These are phyloP conservation scores for Sebastes steindachneri DNA, from an alignment of 2,797 vertebrate genomes.

Conservation along the genomic window DNA sequence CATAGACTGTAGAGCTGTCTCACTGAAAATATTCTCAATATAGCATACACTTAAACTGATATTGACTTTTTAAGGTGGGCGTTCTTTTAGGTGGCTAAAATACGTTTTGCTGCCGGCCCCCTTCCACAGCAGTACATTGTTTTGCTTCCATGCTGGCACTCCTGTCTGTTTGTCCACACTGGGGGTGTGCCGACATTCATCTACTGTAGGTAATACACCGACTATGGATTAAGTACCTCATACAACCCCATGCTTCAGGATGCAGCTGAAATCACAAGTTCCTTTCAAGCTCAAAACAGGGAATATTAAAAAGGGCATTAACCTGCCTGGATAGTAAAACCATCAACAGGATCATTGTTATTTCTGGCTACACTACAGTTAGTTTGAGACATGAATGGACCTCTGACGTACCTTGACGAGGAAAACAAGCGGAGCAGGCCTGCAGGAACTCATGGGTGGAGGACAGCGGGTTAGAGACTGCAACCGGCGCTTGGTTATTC, in stretches of 20 bases:
- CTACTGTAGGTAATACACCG: too few species aligned
- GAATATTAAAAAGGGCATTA: background rate
- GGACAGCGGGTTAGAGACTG: slow-evolving; percentile 85
- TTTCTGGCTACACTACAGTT: background rate
- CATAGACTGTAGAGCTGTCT: too few species aligned
- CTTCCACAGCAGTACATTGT: too few species aligned
- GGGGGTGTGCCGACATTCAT: fast-evolving
- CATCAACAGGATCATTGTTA: background rate
- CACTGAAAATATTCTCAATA: too few species aligned
- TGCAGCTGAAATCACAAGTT: background rate
- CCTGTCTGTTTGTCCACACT: too few species aligned
- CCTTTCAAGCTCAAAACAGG: background rate
- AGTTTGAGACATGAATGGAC: background rate
- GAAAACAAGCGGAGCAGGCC: slow-evolving; percentile 92
- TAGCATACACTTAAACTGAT: too few species aligned
- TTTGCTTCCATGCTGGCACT: too few species aligned
- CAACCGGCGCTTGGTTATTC: slow-evolving; percentile 5
- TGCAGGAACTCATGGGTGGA: slow-evolving; percentile 91
- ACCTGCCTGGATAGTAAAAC: background rate
- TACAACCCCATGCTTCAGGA: background rate
- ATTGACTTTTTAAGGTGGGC: too few species aligned
- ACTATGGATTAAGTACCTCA: too few species aligned
- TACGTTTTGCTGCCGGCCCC: too few species aligned
- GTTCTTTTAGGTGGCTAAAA: too few species aligned
- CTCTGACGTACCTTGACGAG: slow-evolving; percentile 85